Base-by-base conservation (phyloP, 1,140 invertebrate species). In the Aphelinus atriplicis region DNA sequence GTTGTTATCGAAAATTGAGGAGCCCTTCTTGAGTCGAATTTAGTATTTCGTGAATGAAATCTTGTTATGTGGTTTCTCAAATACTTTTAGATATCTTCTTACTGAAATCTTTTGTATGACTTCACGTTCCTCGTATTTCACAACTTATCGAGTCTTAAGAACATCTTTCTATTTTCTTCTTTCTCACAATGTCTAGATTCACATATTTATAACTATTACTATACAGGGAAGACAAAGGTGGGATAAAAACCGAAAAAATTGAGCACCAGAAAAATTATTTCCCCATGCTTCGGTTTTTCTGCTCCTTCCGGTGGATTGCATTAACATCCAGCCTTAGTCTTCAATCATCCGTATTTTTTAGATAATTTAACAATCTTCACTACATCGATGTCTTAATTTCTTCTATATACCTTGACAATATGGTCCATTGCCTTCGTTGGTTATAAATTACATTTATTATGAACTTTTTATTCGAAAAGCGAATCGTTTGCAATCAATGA, bases 391-490 rank as follows among this genome's bases (percentile, higher is more conserved):
- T 42, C 63, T 26, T 2, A 51, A 42, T 61, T 60, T 70, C 57
- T n/a, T 26, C 56, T 60, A 73, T n/a, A 7, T 68, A 64, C 42
- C 4, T 64, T 9, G 53, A 69, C 26, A 58, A 69, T 57, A 53
- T 75, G 73, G 73, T 75, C 65, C 65, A 63, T 63, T 62, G 43
- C 60, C 73, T 63, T 75, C 43, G 43, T 60, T 51, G 3, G 58
- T 55, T 69, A 58, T 46, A 56, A 7, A 69, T 69, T 69, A 60
- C 42, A 57, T 51, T 51, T n/a, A 68, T 62, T n/a, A 26, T 74
- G 7, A 68, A 47, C 10, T 63, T 68, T 53, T 74, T 51, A 45
- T 55, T 47, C n/a, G 71, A 74, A 74, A 63, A 74, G 50, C 48
- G 2, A 67, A 74, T 68, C 7, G 48, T 9, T 47, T 55, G 10